phyloP scores from a whole-genome alignment of 2,888 invertebrate species.

The Ectobius pallidus region DNA sequence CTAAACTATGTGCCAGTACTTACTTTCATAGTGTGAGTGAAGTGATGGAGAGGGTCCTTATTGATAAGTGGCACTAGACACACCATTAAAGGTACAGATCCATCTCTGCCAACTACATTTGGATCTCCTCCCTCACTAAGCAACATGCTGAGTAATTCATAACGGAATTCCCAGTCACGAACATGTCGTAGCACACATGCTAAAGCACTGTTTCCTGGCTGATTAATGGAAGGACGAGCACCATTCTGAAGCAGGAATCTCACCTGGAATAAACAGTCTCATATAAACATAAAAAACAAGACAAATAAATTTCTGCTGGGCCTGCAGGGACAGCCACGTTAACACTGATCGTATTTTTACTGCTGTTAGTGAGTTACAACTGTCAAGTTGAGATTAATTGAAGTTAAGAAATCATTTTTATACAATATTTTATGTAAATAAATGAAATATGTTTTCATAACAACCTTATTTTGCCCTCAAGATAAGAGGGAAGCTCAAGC shows the following conservation, averaged over 20 bases:
- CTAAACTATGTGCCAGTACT: too few relatives aligned
- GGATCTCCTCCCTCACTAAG: conserved; percentile 67
- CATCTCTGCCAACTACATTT: conserved; percentile 73
- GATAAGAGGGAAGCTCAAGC: too few relatives aligned
- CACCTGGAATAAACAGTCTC: conserved; percentile 42
- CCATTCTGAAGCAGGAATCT: conserved; percentile 67
- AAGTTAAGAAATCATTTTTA: too few relatives aligned
- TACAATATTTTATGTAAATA: too few relatives aligned
- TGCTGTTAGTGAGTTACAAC: too few relatives aligned
- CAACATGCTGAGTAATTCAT: conserved; percentile 65
- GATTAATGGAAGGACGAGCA: conserved; percentile 71
- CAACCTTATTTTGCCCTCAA: too few relatives aligned
- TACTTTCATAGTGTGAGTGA: conserved; percentile 76
- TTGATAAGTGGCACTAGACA: conserved; percentile 75
- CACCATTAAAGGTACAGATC: conserved; percentile 75
- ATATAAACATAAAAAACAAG: too few relatives aligned
- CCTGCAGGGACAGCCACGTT: too few relatives aligned
- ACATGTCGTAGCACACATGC: conserved; percentile 74
- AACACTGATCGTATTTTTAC: too few relatives aligned
- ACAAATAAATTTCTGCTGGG: too few relatives aligned
- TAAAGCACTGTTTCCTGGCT: conserved; percentile 70
- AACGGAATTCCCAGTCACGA: conserved; percentile 70
- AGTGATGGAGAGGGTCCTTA: conserved; percentile 73
- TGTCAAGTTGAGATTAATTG: too few relatives aligned
- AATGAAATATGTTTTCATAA: too few relatives aligned